Conservation (phyloP, 2,797 vertebrate species). For the Falco peregrinus region DNA sequence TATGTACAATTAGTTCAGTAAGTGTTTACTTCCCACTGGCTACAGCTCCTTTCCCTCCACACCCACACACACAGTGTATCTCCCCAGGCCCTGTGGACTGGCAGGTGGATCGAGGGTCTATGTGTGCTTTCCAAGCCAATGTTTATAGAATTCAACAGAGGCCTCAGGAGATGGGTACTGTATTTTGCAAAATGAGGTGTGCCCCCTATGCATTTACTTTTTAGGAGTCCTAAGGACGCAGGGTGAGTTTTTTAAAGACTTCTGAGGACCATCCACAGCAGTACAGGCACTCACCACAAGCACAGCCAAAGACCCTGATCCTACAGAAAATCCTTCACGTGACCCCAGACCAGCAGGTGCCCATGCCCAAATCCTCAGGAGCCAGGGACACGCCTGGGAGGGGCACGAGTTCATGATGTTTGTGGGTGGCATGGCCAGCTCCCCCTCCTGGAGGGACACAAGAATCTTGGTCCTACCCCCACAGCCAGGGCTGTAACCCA, state of each 20-base stretch:
- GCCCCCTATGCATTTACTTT: not conserved
- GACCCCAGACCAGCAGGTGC: not conserved
- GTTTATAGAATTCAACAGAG: not conserved
- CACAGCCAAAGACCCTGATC: not conserved
- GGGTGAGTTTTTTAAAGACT: not conserved
- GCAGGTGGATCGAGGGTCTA: not conserved
- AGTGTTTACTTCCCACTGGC: not conserved
- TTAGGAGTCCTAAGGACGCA: not conserved
- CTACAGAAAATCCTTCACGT: not conserved
- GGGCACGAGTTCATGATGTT: not conserved
- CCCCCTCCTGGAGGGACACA: not conserved
- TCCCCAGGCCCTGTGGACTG: not conserved
- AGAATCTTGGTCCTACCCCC: not conserved
- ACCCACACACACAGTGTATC: not conserved
- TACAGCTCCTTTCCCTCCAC: not conserved
- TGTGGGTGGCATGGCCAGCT: not conserved
- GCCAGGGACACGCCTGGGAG: not conserved
- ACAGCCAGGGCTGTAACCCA: no score
- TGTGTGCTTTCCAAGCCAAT: not conserved
- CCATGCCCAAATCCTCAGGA: fast-evolving
- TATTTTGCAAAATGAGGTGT: not conserved
- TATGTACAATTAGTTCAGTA: not conserved
- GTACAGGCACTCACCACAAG: no score
- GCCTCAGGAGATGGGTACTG: not conserved
- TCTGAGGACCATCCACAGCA: not conserved